These are phyloP conservation scores for Orthonyx spaldingii DNA, from an alignment of 2,113 vertebrate species.

Conservation along the genomic window DNA sequence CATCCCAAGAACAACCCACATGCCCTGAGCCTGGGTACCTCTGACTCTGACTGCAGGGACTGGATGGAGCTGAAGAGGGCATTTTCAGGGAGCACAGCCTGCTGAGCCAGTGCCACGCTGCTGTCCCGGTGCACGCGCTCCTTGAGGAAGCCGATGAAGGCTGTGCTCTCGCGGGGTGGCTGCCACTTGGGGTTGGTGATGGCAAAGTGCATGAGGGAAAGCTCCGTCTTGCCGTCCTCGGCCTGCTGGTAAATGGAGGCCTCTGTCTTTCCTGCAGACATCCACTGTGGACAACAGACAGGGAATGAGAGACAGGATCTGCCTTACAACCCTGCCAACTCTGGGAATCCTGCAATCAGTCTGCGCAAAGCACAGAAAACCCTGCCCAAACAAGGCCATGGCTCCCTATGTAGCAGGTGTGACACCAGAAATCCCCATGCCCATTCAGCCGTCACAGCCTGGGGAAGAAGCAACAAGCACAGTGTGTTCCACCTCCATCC, in stretches of 20 bases:
- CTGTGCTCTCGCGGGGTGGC: slow-evolving; percentile 90
- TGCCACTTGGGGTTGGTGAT: slow-evolving; percentile 98
- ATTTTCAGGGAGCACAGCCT: slow-evolving; percentile 76
- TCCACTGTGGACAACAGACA: slow-evolving; percentile 78
- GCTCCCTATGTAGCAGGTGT: neutral
- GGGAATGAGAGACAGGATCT: neutral
- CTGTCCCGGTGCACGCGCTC: slow-evolving; percentile 91
- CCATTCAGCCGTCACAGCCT: neutral
- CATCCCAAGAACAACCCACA: neutral
- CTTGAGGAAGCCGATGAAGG: slow-evolving; percentile 94
- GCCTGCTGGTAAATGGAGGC: slow-evolving; percentile 98
- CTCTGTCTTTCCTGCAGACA: slow-evolving; percentile 93
- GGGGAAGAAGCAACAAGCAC: neutral
- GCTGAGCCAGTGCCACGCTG: slow-evolving; percentile 71
- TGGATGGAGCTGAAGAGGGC: slow-evolving; percentile 83
- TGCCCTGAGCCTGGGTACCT: slow-evolving; percentile 67
- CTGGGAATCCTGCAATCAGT: neutral
- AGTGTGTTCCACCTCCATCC: neutral
- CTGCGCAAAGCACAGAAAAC: neutral
- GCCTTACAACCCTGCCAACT: neutral
- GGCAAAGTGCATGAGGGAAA: slow-evolving; percentile 98
- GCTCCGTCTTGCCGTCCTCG: slow-evolving; percentile 93
- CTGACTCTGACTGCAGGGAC: slow-evolving; percentile 83
- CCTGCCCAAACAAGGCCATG: neutral
- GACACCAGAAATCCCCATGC: neutral